Evolutionary conservation across 2,113 vertebrate genomes (phyloP).

Genomic region (Reinhardtius hippoglossoides): DNA sequence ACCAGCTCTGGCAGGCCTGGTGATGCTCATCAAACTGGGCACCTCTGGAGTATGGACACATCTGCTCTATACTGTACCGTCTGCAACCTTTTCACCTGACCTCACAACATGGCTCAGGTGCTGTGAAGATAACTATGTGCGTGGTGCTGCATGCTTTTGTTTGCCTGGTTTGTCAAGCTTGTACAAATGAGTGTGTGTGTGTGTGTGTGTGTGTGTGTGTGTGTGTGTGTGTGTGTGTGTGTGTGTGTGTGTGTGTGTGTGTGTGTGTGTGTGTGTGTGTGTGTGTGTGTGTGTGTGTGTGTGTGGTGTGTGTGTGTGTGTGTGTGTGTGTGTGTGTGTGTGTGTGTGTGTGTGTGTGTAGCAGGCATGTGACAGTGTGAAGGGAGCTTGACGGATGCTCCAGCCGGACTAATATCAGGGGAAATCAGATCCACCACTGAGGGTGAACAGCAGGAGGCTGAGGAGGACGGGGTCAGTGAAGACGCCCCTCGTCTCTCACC

Average conservation of each 20-base stretch:
- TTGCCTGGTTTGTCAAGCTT: background rate
- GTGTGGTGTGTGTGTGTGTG: background rate
- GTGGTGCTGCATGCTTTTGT: background rate
- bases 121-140: conserved; percentile 21
- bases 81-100: conserved; percentile 34
- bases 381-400: conserved; percentile 60
- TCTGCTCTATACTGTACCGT: conserved; percentile 3
- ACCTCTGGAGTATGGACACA: conserved; percentile 24
- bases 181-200: background rate
- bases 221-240: background rate
- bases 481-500: conserved; percentile 46
- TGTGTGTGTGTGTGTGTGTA: background rate
- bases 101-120: conserved; percentile 55
- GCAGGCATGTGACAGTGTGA: conserved; percentile 31
- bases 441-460: conserved; percentile 8
- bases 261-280: no score
- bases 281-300: no score
- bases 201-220: background rate
- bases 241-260: no score
- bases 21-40: conserved; percentile 41
- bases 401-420: conserved; percentile 60
- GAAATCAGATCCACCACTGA: conserved; percentile 62
- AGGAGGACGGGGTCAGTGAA: conserved; percentile 43
- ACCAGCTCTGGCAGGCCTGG: conserved; percentile 24
- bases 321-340: background rate